These are phyloP conservation scores for Ceyx melanurus DNA, from an alignment of 2,113 vertebrate genomes.

Conservation along the genomic window DNA sequence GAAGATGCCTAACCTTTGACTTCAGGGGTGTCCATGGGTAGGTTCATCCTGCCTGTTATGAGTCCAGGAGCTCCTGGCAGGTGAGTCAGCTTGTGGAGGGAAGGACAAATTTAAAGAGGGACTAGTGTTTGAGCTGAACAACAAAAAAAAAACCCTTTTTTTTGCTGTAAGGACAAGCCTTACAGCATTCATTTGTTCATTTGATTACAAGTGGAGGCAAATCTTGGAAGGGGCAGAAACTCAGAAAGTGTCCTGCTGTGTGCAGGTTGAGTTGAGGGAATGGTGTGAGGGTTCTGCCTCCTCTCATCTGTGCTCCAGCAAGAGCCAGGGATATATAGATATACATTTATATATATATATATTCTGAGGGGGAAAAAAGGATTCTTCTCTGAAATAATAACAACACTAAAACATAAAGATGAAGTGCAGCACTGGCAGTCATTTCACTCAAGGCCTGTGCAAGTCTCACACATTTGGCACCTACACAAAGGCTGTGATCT, in stretches of 20 bases:
- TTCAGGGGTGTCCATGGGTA: neutral
- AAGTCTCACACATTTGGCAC: neutral
- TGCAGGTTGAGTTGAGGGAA: neutral
- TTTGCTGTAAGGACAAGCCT: neutral
- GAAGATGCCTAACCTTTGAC: neutral
- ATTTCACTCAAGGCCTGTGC: neutral
- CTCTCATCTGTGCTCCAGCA: neutral
- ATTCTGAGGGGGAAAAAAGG: neutral
- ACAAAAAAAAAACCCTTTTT: neutral
- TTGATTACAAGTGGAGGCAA: neutral
- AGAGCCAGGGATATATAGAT: neutral
- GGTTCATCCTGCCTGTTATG: fast-evolving
- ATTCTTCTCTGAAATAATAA: neutral
- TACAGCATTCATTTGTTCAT: no score
- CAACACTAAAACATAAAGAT: neutral
- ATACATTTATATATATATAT: no score
- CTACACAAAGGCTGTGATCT: neutral
- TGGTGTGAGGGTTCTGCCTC: neutral
- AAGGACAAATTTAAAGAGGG: neutral
- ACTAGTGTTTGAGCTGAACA: neutral
- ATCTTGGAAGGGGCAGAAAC: neutral
- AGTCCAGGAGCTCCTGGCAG: neutral
- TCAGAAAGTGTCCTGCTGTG: neutral
- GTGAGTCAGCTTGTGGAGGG: neutral
- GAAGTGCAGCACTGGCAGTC: neutral